A percentile compares a stretch with the other conserved stretches of the same genome.
phyloP scores from a whole-genome alignment of 2,888 invertebrate species.

The Rhopalosiphum nymphaeae region DNA sequence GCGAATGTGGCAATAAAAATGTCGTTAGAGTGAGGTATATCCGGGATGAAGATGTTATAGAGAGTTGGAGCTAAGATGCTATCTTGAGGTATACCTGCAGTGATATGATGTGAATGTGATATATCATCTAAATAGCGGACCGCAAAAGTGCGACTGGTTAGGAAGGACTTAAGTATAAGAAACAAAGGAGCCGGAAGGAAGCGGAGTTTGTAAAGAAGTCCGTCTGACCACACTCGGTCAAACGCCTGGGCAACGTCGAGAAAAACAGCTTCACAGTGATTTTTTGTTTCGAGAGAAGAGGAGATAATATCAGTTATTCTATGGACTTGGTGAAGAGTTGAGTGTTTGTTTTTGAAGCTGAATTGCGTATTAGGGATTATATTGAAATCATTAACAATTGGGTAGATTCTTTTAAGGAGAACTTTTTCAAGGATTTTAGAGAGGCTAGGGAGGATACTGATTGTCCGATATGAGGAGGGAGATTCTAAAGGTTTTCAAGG shows the following conservation, averaged over 20 bases:
- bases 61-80: constrained; percentile 34
- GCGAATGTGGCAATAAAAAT: no score
- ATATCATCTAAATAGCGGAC: neutral
- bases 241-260: constrained; percentile 50
- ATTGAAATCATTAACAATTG: constrained; percentile 19
- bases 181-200: constrained; percentile 10
- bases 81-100: constrained; percentile 46
- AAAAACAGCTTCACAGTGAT: constrained; percentile 34
- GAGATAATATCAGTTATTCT: constrained; percentile 36
- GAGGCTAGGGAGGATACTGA: constrained; percentile 46
- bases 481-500: no score
- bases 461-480: neutral
- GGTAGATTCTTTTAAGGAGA: constrained; percentile 52
- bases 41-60: no score
- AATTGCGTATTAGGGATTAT: constrained; percentile 38
- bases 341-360: constrained; percentile 20
- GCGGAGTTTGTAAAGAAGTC: constrained; percentile 53
- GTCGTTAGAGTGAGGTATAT: no score
- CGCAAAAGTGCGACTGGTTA: constrained; percentile 1
- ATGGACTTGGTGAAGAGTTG: constrained; percentile 45
- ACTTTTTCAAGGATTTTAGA: constrained; percentile 65
- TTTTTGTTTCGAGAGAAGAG: constrained; percentile 41
- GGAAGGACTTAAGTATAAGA: constrained; percentile 16
- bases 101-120: constrained; percentile 1
- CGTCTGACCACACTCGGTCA: constrained; percentile 47